Evolutionary conservation across 2,113 vertebrate species (phyloP), one percentile per base, ranked within the genome.

Genomic region (Albula goreensis): DNA sequence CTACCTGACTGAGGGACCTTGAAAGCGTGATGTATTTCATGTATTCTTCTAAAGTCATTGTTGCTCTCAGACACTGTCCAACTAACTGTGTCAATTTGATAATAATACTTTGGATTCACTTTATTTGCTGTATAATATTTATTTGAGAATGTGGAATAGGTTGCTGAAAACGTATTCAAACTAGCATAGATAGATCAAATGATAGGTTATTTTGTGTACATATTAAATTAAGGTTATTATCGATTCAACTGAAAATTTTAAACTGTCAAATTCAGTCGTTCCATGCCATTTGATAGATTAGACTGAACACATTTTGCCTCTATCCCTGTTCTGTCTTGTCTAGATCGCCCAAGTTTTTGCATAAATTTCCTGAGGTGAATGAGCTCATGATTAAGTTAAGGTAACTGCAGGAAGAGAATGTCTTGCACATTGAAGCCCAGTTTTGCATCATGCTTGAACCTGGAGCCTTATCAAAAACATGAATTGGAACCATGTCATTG

Each of bases 301-400:
- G 52, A 50, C 63, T 80, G 53, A 80, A 78, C 77, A 78, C 53
- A 51, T 3, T 70, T 50, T 22, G 50, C 51, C 51, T 88, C 89
- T 91, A 92, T 80, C 12, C 89, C 56, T 91, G 84, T 94, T 89
- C 87, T 95, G 92, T 94, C 89, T 90, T 87, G 91, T 93, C 82
- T 93, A 95, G 95, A 93, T 96, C 94, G 80, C 94, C 94, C 78
- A 92, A 91, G 91, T 94, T 93, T 91, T 90, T 91, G 88, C 91
- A 83, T 91, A 94, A 92, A 81, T 92, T 91, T 10, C 86, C 93
- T 89, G 95, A 95, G 85, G 93, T 93, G 90, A 92, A 88, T 88
- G 93, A 95, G 84, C 93, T 96, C 90, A 91, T 95, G 92, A 94
- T 89, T 94, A 94, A 91, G 94, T 93, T 96, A 89, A 96, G 95